Percentiles rank a stretch among this genome's conserved stretches.
Conservation (phyloP, 2,797 vertebrate genomes). For the Cygnus olor region DNA sequence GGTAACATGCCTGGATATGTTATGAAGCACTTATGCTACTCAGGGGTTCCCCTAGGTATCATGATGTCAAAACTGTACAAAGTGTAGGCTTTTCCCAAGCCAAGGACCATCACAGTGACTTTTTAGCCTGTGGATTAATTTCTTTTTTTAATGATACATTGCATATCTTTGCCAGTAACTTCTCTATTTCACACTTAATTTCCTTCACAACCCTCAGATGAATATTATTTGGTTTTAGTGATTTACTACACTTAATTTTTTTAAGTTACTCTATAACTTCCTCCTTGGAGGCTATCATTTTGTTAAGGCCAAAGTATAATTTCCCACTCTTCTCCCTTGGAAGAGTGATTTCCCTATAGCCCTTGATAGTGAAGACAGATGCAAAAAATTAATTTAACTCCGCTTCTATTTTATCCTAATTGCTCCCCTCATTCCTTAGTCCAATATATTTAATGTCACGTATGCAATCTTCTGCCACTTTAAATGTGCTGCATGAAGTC, state of each 20-base stretch:
- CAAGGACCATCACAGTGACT: background rate
- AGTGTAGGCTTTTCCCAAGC: background rate
- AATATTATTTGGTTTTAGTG: slow-evolving; percentile 48
- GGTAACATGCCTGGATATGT: background rate
- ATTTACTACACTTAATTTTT: slow-evolving; percentile 61
- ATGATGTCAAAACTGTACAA: background rate
- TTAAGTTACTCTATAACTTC: slow-evolving; percentile 48
- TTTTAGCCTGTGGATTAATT: slow-evolving; percentile 12
- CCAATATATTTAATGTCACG: background rate
- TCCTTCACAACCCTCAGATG: slow-evolving; percentile 44
- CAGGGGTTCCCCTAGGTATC: background rate
- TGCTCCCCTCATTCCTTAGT: background rate
- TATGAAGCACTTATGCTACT: background rate
- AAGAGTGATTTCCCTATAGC: slow-evolving; percentile 38
- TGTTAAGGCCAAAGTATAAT: slow-evolving; percentile 47
- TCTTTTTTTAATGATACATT: background rate
- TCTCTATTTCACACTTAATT: slow-evolving; percentile 69
- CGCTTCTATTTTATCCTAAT: slow-evolving; percentile 14
- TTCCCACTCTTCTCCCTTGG: slow-evolving; percentile 10
- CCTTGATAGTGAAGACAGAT: background rate
- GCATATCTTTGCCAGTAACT: slow-evolving; percentile 19
- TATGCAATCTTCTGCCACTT: background rate
- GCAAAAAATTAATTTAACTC: slow-evolving; percentile 54
- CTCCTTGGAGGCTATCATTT: slow-evolving; percentile 35
- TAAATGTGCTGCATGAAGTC: background rate